Base-by-base conservation (phyloP, 64 coral and sea anemone species). In the Montipora efflorescens region DNA sequence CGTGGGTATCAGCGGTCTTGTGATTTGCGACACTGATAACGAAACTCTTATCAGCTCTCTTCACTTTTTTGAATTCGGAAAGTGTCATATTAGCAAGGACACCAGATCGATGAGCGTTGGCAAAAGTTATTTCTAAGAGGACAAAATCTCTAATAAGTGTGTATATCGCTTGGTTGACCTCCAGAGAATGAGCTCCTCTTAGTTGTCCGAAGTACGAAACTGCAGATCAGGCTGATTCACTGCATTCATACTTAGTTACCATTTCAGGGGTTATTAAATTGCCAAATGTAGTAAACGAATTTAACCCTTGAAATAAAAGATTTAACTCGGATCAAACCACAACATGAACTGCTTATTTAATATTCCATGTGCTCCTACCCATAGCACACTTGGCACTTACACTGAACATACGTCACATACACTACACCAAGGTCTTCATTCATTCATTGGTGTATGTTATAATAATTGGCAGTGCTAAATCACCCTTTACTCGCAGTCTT, bases 211-310 rank as follows among this genome's bases (percentile, higher is more conserved):
- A 15, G 64, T 67, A 67, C 6, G 64, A 67, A 15, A n/a, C 16
- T 9, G 64, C 64, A 67, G 10, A 20, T 15, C 64, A 15, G 11
- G 64, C 64, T n/a, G 64, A 67, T 67, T 67, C 64, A 67, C 64
- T 67, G 18, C 64, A 15, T 15, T 67, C 64, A 67, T 67, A 67
- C 64, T 67, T n/a, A 15, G 10, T 67, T 4, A 67, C 64, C 64
- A 67, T 67, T 67, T 67, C 64, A 67, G 64, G 64, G 11, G 64
- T 67, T 67, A 67, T 67, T 67, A 67, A 67, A 67, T 67, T 67
- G 64, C 64, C 64, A 67, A 67, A 2, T 36, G 36, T 36, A 36
- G 36, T 36, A 36, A 36, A 36, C 36, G 36, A 36, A 36, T 36
- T 36, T 36, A 36, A 36, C 36, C 36, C 36, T 36, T 36, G 36